A percentile compares a stretch with the other conserved stretches of the same genome.
Conservation (phyloP, 2,797 vertebrate species). For the Sylvilagus floridanus region DNA sequence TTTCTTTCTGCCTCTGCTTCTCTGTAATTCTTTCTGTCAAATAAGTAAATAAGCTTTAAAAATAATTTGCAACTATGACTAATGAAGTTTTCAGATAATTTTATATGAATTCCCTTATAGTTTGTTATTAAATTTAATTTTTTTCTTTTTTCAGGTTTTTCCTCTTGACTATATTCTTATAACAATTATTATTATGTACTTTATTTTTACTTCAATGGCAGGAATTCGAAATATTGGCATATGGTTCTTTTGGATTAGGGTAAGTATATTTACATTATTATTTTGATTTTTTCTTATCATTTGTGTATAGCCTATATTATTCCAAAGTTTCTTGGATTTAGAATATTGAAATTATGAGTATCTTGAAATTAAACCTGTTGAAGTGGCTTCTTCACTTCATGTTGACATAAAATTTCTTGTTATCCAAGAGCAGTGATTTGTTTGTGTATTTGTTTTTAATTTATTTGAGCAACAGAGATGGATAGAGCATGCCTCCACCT, state of each 20-base stretch:
- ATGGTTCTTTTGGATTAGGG: slow-evolving; percentile 99
- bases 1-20: too few species aligned
- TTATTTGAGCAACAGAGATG: too few species aligned
- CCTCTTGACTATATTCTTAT: slow-evolving; percentile 99
- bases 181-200: slow-evolving; percentile 97
- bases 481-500: too few species aligned
- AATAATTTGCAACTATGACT: not conserved
- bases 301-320: not conserved
- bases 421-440: not conserved
- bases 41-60: too few species aligned
- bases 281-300: not conserved
- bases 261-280: slow-evolving; percentile 84
- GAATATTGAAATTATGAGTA: not conserved
- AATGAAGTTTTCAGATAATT: slow-evolving; percentile 48
- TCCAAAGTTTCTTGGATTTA: slow-evolving; percentile 1
- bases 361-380: not conserved
- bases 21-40: too few species aligned
- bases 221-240: slow-evolving; percentile 99
- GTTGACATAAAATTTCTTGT: not conserved
- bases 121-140: slow-evolving; percentile 69
- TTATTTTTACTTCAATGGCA: slow-evolving; percentile 99
- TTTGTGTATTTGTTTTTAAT: too few species aligned
- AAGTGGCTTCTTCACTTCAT: not conserved
- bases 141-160: slow-evolving; percentile 92
- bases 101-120: slow-evolving; percentile 24